Conservation (phyloP, 2,797 vertebrate species). For the Phrynocephalus vlangalii region DNA sequence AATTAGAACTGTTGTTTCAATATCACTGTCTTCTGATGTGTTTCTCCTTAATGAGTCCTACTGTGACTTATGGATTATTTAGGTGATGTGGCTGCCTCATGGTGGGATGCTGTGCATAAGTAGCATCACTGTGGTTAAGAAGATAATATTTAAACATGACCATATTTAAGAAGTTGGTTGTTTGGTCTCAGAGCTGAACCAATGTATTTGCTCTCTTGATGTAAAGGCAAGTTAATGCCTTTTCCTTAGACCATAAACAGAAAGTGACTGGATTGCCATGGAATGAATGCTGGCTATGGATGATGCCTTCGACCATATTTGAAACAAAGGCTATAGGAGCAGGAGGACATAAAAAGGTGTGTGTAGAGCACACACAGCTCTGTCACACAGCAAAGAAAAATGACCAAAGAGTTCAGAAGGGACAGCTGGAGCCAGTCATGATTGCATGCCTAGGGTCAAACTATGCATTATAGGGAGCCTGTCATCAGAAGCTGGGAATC, state of each 20-base stretch:
- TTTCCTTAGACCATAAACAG: background rate
- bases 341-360: background rate
- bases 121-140: background rate
- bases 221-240: background rate
- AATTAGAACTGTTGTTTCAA: conserved; percentile 8
- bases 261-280: no score
- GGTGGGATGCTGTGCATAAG: background rate
- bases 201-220: background rate
- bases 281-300: background rate
- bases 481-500: no score
- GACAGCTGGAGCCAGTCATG: background rate
- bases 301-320: background rate
- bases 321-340: background rate
- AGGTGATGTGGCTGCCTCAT: background rate
- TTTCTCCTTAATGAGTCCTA: background rate
- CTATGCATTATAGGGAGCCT: no score
- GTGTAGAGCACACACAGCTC: background rate
- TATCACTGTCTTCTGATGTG: background rate
- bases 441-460: background rate
- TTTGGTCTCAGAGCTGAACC: background rate
- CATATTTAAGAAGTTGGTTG: background rate
- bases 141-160: background rate
- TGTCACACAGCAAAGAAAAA: background rate
- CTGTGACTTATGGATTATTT: conserved; percentile 36
- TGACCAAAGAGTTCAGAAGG: background rate